phyloP scores from a whole-genome alignment of 2,797 vertebrate genomes.

The Sarcoramphus papa region DNA sequence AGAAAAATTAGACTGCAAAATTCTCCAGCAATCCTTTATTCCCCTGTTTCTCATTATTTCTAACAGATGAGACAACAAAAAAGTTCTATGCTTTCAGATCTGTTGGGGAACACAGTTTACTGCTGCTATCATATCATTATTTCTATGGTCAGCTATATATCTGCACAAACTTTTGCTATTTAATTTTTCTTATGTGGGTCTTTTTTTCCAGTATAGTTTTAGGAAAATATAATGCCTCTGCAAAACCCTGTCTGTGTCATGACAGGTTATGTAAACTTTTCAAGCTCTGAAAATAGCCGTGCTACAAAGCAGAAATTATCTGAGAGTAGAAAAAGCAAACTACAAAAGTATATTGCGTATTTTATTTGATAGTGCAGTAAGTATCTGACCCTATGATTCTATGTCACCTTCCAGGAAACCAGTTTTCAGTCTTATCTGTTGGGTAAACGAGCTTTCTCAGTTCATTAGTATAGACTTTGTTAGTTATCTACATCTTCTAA shows the following conservation, averaged over 20 bases:
- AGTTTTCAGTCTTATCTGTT: background rate
- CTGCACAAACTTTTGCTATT: background rate
- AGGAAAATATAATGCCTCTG: background rate
- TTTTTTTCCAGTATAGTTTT: background rate
- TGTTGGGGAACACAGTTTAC: background rate
- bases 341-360: background rate
- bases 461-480: background rate
- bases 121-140: background rate
- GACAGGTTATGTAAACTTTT: background rate
- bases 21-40: background rate
- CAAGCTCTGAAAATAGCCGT: background rate
- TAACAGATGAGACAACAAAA: background rate
- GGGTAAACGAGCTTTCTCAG: background rate
- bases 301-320: background rate
- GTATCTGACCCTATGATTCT: background rate
- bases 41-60: background rate
- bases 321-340: background rate
- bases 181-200: background rate
- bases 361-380: background rate
- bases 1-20: background rate
- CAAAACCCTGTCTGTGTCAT: background rate
- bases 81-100: background rate
- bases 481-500: background rate
- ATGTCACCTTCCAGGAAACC: background rate
- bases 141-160: background rate